phyloP scores from a whole-genome alignment of 2,113 vertebrate genomes.

The Pangasianodon gigas region DNA sequence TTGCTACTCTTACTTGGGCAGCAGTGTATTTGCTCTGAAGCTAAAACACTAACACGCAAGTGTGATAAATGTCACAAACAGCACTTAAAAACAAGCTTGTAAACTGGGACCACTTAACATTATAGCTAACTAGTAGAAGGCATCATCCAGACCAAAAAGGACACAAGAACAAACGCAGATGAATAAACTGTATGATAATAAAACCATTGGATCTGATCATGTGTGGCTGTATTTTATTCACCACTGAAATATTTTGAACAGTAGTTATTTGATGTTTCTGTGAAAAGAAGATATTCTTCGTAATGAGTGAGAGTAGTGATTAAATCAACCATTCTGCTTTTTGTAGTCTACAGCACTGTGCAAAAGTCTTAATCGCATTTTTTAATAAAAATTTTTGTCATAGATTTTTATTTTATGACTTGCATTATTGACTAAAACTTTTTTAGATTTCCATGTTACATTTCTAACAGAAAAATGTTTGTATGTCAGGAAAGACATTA shows the following conservation, averaged over 20 bases:
- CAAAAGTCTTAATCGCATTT: background rate
- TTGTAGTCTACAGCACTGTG: background rate
- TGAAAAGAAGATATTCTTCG: background rate
- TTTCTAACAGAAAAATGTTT: background rate
- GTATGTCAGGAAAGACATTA: background rate
- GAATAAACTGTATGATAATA: constrained; percentile 28
- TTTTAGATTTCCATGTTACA: background rate
- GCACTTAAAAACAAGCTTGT: background rate
- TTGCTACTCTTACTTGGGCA: background rate
- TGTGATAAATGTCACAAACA: constrained; percentile 3
- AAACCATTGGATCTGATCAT: background rate
- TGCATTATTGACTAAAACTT: background rate
- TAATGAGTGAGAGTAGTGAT: background rate
- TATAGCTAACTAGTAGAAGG: background rate
- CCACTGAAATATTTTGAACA: background rate
- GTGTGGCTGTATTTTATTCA: background rate
- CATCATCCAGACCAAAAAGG: constrained; percentile 16
- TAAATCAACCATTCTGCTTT: no score
- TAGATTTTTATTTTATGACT: background rate
- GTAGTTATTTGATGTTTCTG: background rate
- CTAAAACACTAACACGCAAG: background rate
- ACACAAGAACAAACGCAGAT: background rate
- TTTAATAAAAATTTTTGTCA: background rate
- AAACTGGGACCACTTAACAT: constrained; percentile 25
- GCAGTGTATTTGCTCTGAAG: background rate